Evolutionary conservation across 2,113 vertebrate genomes (phyloP).

Genomic region (human): GRCh38 chr3:97981501-97982000

Average conservation of each 20-base stretch:
- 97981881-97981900: neutral
- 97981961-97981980: neutral
- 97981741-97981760: neutral
- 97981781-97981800: neutral
- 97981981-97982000: neutral
- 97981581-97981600: neutral
- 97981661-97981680: neutral
- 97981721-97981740: neutral
- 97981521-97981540: neutral
- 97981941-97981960: neutral
- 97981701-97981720: neutral
- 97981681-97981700: slow-evolving; percentile 17
- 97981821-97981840: neutral
- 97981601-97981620: neutral
- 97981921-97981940: neutral
- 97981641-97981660: neutral
- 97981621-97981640: neutral
- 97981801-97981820: slow-evolving; percentile 25
- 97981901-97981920: neutral
- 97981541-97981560: neutral
- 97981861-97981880: neutral
- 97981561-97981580: neutral
- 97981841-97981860: neutral
- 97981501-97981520: neutral
- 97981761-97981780: slow-evolving; percentile 31